Evolutionary conservation across 2,113 vertebrate genomes (phyloP), one percentile per base, ranked within the genome.

Genomic region (Labeo rohita): DNA sequence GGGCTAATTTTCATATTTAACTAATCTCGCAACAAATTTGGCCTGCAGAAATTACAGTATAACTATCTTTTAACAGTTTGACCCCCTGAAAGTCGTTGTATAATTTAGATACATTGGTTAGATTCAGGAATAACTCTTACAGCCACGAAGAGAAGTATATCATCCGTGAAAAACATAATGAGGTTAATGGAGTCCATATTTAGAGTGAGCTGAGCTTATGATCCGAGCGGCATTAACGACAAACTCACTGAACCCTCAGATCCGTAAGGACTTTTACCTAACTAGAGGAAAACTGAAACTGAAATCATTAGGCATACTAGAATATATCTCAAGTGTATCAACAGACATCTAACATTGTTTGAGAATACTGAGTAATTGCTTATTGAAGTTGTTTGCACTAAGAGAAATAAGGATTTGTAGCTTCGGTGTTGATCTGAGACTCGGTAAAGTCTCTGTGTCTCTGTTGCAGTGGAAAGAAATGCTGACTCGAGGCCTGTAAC

Each of bases 161-260:
- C 86, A 87, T n/a, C 83, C 65, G 70, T 84, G 75, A 84, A 70
- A 79, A 87, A 78, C 86, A n/a, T 84, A 87, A 84, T 87, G 86
- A 68, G 81, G 86, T 66, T 79, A 87, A 87, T 87, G 75, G 86
- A 75, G 81, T 80, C 63, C 28, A 10, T 80, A 73, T 80, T 80
- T 74, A 84, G 65, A 80, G 75, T 54, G 79, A 84, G 78, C 79
- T 54, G 78, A 68, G 86, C 75, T 87, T 73, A 66, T 74, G 83
- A 82, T 65, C 36, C 5, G 66, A 85, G 83, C 43, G 2, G 47
- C 68, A 76, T 85, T 59, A 85, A 50, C 13, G 23, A 78, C n/a
- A 74, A 77, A 23, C 66, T 59, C 83, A 47, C 49, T 23, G 63
- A 79, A 76, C 80, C 13, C 68, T 49, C 73, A 15, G 21, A 74